Conservation (phyloP, 2,113 vertebrate genomes). For the Rostratula benghalensis region DNA sequence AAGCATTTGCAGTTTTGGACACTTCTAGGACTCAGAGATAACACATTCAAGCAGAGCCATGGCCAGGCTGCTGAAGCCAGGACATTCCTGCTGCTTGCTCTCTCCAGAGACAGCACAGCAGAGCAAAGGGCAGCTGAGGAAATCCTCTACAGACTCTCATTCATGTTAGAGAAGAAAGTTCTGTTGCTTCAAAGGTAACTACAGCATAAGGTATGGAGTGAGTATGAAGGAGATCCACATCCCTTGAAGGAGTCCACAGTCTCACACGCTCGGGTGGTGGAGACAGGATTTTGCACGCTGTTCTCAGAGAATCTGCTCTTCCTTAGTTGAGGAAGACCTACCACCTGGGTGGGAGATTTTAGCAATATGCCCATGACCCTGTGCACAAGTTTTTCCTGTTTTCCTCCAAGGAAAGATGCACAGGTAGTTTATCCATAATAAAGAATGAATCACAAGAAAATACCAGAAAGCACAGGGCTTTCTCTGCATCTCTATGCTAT, state of each 20-base stretch:
- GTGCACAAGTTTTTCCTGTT: neutral
- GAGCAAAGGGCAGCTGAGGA: neutral
- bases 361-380: neutral
- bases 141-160: neutral
- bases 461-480: neutral
- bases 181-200: neutral
- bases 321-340: neutral
- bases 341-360: neutral
- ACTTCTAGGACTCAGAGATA: neutral
- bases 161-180: neutral
- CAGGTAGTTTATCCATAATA: neutral
- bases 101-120: neutral
- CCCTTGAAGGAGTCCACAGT: neutral
- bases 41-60: neutral
- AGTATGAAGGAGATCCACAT: neutral
- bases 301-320: neutral
- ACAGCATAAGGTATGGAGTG: neutral
- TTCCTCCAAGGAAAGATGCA: neutral
- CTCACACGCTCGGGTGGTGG: accelerated
- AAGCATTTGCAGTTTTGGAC: neutral
- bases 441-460: neutral
- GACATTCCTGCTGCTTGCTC: neutral
- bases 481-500: neutral
- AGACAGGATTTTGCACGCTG: neutral
- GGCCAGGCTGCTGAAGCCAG: neutral